Evolutionary conservation across 2,888 invertebrate genomes (phyloP).

Genomic region (Drosophila parthenogenetica): DNA sequence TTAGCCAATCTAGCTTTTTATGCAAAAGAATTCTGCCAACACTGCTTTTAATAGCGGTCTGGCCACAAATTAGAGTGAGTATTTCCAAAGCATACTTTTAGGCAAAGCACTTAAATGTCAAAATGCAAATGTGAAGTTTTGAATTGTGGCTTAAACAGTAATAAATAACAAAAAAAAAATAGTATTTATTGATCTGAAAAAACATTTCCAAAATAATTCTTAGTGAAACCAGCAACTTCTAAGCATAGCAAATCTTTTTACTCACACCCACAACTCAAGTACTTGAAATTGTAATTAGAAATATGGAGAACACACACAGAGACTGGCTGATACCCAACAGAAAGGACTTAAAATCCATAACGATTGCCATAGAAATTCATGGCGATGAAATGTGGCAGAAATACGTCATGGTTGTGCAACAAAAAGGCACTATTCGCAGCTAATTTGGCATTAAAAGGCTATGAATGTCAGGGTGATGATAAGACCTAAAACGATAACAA

Average conservation of each 20-base stretch:
- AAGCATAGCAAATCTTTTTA: neutral
- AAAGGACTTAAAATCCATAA: constrained; percentile 30
- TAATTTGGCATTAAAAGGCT: constrained; percentile 67
- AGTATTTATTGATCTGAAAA: neutral
- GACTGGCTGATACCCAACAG: neutral
- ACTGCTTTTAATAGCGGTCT: no score
- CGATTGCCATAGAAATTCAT: constrained; percentile 14
- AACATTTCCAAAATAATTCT: neutral
- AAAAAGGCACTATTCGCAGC: constrained; percentile 61
- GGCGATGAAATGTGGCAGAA: constrained; percentile 40
- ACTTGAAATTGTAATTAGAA: constrained; percentile 11
- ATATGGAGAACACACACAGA: neutral
- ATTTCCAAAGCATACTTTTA: constrained; percentile 22
- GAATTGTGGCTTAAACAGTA: neutral
- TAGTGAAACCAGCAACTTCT: neutral
- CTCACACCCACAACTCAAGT: neutral
- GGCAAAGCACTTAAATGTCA: constrained; percentile 9
- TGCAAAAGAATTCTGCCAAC: no score
- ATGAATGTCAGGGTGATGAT: constrained; percentile 50
- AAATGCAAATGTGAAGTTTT: neutral
- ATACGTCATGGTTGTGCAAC: constrained; percentile 41
- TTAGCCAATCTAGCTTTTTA: no score
- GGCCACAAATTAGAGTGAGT: neutral
- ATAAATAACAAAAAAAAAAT: neutral
- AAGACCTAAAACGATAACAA: constrained; percentile 51